phyloP scores from a whole-genome alignment of 2,113 vertebrate genomes.

The Psilopogon haemacephalus region DNA sequence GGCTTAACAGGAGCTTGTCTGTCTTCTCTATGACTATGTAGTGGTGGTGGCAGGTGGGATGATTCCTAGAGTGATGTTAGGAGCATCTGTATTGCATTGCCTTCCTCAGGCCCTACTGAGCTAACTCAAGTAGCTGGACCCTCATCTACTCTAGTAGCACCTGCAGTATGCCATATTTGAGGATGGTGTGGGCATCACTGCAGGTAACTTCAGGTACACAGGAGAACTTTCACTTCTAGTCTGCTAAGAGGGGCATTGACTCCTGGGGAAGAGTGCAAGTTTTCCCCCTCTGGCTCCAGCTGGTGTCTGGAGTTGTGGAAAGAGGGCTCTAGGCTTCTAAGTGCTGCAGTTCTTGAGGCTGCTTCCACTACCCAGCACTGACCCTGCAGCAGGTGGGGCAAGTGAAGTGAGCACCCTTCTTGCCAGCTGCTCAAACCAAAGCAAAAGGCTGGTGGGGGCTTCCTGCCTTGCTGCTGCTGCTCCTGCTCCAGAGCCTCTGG shows the following conservation, averaged over 20 bases:
- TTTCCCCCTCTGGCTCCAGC: not conserved
- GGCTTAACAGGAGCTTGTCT: not conserved
- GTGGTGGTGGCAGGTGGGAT: not conserved
- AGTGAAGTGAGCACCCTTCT: not conserved
- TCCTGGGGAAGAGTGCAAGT: accelerated
- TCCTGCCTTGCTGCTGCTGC: not conserved
- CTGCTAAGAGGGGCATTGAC: not conserved
- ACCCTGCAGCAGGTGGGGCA: not conserved
- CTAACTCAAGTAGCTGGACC: not conserved
- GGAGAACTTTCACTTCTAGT: not conserved
- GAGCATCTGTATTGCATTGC: not conserved
- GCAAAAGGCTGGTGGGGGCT: not conserved
- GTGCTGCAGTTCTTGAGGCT: not conserved
- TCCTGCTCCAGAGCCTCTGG: not conserved
- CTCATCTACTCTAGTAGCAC: not conserved
- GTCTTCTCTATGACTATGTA: not conserved
- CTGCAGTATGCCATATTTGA: not conserved
- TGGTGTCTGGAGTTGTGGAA: not conserved
- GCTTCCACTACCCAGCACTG: not conserved
- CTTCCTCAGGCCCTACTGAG: not conserved
- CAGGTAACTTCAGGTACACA: not conserved
- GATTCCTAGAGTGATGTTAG: not conserved
- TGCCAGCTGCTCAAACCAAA: not conserved
- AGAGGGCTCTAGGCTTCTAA: not conserved
- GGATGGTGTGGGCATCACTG: not conserved